phyloP scores from a whole-genome alignment of 1,140 invertebrate species.

The Drosophila triauraria region DNA sequence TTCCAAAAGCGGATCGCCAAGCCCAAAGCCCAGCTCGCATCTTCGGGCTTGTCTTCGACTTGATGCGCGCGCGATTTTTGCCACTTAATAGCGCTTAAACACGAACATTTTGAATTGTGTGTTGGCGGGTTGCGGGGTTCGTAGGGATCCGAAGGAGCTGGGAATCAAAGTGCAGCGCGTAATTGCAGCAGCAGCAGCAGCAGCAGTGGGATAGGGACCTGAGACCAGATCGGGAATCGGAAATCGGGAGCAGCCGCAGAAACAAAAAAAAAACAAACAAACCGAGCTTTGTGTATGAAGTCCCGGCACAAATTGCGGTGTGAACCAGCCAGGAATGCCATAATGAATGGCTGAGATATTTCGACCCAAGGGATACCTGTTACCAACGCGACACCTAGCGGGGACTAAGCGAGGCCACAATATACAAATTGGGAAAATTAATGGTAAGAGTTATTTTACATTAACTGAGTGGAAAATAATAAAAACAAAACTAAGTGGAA shows the following conservation, averaged over 20 bases:
- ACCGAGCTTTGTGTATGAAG: conserved; percentile 14
- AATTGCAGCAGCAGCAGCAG: conserved; percentile 65
- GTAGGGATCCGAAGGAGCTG: conserved; percentile 28
- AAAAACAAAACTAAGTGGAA: too few species aligned
- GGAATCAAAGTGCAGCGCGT: conserved; percentile 79
- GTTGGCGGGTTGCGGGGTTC: conserved; percentile 22
- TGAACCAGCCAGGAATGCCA: conserved; percentile 54
- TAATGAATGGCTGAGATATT: neutral
- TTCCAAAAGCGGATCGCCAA: conserved; percentile 9
- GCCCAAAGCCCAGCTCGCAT: conserved; percentile 21
- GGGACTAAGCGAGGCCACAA: neutral
- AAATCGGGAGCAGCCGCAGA: conserved; percentile 44
- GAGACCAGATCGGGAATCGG: neutral
- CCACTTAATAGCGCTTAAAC: conserved; percentile 85
- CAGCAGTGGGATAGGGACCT: conserved; percentile 3
- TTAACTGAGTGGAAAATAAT: neutral
- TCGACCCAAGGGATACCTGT: conserved; percentile 33
- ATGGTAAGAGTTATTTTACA: too few species aligned
- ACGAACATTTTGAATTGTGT: conserved; percentile 84
- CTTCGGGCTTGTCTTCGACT: conserved; percentile 32
- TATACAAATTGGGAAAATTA: too few species aligned
- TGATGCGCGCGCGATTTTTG: conserved; percentile 82
- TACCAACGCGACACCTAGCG: conserved; percentile 12
- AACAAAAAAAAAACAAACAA: conserved; percentile 63
- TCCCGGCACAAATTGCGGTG: conserved; percentile 76